Conservation (phyloP, 2,113 vertebrate genomes). For the Bagarius yarrelli region DNA sequence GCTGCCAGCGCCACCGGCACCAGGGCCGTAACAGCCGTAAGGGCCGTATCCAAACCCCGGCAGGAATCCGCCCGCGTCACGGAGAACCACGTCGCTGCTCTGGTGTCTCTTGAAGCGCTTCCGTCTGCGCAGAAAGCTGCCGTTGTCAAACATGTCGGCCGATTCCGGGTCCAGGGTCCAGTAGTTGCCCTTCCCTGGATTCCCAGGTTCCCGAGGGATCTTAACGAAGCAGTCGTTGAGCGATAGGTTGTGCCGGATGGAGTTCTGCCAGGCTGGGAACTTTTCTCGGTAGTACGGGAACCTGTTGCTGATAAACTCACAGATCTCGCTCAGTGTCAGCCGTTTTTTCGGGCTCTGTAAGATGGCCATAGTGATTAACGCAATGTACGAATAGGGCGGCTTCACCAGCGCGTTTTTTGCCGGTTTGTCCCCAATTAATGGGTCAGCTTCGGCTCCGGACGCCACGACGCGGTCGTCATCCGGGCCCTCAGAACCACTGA, state of each 20-base stretch:
- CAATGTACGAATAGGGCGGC: conserved; percentile 93
- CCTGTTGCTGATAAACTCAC: conserved; percentile 93
- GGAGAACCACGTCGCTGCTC: conserved; percentile 77
- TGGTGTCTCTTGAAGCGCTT: conserved; percentile 95
- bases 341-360: conserved; percentile 95
- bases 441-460: conserved; percentile 60
- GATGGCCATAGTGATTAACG: conserved; percentile 95
- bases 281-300: conserved; percentile 95
- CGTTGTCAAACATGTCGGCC: conserved; percentile 94
- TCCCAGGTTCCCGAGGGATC: conserved; percentile 86
- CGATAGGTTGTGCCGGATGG: conserved; percentile 90
- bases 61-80: conserved; percentile 87
- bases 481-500: conserved; percentile 67
- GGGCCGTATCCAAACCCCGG: conserved; percentile 91
- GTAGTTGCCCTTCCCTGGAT: conserved; percentile 93
- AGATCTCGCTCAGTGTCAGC: conserved; percentile 93
- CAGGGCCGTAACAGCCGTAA: conserved; percentile 77
- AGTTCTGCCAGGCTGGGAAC: conserved; percentile 94
- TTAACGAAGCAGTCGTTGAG: conserved; percentile 94
- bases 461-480: conserved; percentile 40
- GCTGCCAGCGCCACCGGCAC: conserved; percentile 59
- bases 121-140: conserved; percentile 86
- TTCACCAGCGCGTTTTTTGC: conserved; percentile 81
- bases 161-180: conserved; percentile 95
- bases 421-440: conserved; percentile 72